These are phyloP conservation scores for Clarias magur DNA, from an alignment of 2,113 vertebrate species.

Conservation along the genomic window DNA sequence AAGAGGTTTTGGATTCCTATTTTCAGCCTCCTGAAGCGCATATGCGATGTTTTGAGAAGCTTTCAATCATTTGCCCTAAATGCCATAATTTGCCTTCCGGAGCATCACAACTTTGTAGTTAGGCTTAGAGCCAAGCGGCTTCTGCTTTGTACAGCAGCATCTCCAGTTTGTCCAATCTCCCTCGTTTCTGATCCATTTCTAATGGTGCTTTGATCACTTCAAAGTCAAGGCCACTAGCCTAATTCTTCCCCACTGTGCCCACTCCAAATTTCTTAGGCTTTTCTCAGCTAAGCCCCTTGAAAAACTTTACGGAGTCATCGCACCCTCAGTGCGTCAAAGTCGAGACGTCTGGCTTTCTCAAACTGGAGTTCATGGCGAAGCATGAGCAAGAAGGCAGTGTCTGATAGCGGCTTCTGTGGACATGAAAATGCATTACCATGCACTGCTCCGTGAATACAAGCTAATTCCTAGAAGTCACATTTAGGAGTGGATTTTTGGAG, in stretches of 20 bases:
- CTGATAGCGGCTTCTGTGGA: slow-evolving; percentile 36
- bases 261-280: not conserved
- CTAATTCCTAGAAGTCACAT: slow-evolving; percentile 70
- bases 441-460: slow-evolving; percentile 46
- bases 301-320: not conserved
- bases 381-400: slow-evolving; percentile 31
- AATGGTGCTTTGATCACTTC: slow-evolving; percentile 54
- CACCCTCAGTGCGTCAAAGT: slow-evolving; percentile 28
- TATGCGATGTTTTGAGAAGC: slow-evolving; percentile 53
- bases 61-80: slow-evolving; percentile 45
- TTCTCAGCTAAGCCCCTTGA: slow-evolving; percentile 22
- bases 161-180: slow-evolving; percentile 19
- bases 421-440: slow-evolving; percentile 46
- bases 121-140: slow-evolving; percentile 23
- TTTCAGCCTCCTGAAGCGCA: slow-evolving; percentile 55
- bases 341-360: slow-evolving; percentile 31
- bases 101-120: slow-evolving; percentile 20
- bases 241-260: not conserved
- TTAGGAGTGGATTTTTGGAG: slow-evolving; percentile 63
- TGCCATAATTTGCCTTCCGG: slow-evolving; percentile 33
- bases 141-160: slow-evolving; percentile 32
- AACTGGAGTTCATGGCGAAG: slow-evolving; percentile 21
- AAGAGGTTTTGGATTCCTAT: slow-evolving; percentile 56
- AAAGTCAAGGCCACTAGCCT: slow-evolving; percentile 42
- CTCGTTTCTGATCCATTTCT: slow-evolving; percentile 48